Conservation (phyloP, 1,140 invertebrate species). For the Whitmania pigra region DNA sequence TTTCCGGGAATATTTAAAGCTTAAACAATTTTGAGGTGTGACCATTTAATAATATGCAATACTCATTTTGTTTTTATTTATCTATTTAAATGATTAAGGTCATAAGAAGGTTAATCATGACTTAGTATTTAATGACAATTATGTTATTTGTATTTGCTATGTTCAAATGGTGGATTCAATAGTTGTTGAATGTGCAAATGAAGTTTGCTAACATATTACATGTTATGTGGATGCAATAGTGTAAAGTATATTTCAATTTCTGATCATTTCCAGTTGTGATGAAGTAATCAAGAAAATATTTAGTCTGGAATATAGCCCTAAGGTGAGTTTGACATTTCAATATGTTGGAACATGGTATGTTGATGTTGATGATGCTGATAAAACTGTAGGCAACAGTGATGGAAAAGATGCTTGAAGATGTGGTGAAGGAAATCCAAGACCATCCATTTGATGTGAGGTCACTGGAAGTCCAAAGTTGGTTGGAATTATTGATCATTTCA, state of each 20-base stretch:
- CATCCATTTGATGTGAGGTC: background rate
- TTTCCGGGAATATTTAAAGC: background rate
- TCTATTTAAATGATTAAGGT: too few relatives aligned
- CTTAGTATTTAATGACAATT: too few relatives aligned
- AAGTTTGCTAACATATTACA: too few relatives aligned
- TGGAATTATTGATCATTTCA: too few relatives aligned
- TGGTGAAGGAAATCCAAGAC: constrained; percentile 1
- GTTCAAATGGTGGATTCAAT: too few relatives aligned
- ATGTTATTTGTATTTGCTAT: too few relatives aligned
- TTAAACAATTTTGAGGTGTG: background rate
- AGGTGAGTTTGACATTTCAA: background rate
- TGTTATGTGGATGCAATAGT: too few relatives aligned
- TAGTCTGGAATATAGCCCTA: background rate
- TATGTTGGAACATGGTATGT: background rate
- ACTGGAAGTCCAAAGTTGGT: background rate
- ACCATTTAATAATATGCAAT: too few relatives aligned
- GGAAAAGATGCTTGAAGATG: constrained; percentile 7
- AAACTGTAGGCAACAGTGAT: background rate
- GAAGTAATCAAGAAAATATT: constrained; percentile 2
- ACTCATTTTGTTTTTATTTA: too few relatives aligned
- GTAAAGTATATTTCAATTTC: too few relatives aligned
- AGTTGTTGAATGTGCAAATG: too few relatives aligned
- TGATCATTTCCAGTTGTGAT: background rate
- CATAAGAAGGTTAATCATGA: too few relatives aligned
- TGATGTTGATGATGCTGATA: background rate